Evolutionary conservation across 2,888 invertebrate genomes (phyloP), one percentile per base, ranked within the genome.

Genomic region (Achlya flavicornis): DNA sequence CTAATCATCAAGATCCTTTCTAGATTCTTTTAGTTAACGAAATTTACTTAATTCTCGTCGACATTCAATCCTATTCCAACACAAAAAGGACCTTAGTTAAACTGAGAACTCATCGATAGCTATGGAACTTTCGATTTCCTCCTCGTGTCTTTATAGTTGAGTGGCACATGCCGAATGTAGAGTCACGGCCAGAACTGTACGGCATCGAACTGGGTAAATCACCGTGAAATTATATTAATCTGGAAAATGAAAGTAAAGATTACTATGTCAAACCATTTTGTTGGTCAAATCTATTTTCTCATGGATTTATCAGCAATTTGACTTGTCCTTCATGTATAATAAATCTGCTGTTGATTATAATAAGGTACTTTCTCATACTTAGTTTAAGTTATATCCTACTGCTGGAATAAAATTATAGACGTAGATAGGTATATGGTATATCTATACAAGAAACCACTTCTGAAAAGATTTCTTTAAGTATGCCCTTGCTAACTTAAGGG

Each of bases 141-240:
- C 64, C 65, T 32, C 63, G 68, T 61, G 68, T 85, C 81, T 84
- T 78, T 72, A 77, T 74, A 63, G 70, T 62, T 16, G 62, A 64
- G 61, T 66, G 65, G 64, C 77, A 80, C 79, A 77, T 80, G 77
- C 70, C 75, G 74, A 84, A 82, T 85, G 75, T 74, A 78, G 70
- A 79, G 83, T 85, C 85, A 85, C 82, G 83, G 79, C 77, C 71
- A 12, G 78, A 77, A 83, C 73, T 78, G 73, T 81, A 71, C 81
- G 86, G 83, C 72, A 81, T 84, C 82, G 81, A 72, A 81, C 85
- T 12, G 41, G 12, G 84, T 87, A 86, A 12, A 75, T 67, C 70
- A 74, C 84, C 87, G 77, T 88, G 83, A 87, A 87, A 91, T 90
- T 87, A 74, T 80, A 81, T 84, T 80, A 88, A 83, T 72, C 77